A percentile compares a stretch with the other conserved stretches of the same genome.
Conservation (phyloP, 2,797 vertebrate species). For the Pseudomugil tenellus region DNA sequence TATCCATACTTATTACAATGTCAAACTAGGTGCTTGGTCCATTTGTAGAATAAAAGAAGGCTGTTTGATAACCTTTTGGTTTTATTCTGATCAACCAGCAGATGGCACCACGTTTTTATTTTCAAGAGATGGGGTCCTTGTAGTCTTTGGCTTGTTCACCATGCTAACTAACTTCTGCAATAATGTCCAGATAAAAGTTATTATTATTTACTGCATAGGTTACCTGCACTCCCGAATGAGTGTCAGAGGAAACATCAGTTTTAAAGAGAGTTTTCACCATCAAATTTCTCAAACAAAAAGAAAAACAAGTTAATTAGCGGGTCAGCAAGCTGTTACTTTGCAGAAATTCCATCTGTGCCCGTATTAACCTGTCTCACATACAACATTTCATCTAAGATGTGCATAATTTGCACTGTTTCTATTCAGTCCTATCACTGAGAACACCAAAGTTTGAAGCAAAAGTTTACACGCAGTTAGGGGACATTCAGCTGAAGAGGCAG, state of each 20-base stretch:
- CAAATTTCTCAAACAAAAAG: background rate
- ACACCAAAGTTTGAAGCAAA: background rate
- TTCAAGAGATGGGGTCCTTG: conserved; percentile 23
- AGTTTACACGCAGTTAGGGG: background rate
- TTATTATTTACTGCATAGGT: too few species aligned
- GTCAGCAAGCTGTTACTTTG: conserved; percentile 33
- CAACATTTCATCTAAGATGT: background rate
- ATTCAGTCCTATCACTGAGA: background rate
- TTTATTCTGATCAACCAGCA: conserved; percentile 54
- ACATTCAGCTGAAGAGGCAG: background rate
- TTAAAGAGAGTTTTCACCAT: conserved; percentile 2
- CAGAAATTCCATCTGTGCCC: conserved; percentile 6
- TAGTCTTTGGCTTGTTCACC: background rate
- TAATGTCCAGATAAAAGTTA: too few species aligned
- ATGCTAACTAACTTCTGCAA: background rate
- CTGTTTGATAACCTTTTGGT: background rate
- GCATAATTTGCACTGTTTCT: background rate
- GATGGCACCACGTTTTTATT: conserved; percentile 65
- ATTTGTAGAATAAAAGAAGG: background rate
- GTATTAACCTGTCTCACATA: background rate
- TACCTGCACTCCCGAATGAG: background rate
- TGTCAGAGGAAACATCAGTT: background rate
- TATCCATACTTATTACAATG: too few species aligned
- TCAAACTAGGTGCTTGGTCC: too few species aligned
- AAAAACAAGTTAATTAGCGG: conserved; percentile 12